These are phyloP conservation scores for Neoascia interrupta DNA, from an alignment of 2,888 invertebrate species.

Conservation along the genomic window DNA sequence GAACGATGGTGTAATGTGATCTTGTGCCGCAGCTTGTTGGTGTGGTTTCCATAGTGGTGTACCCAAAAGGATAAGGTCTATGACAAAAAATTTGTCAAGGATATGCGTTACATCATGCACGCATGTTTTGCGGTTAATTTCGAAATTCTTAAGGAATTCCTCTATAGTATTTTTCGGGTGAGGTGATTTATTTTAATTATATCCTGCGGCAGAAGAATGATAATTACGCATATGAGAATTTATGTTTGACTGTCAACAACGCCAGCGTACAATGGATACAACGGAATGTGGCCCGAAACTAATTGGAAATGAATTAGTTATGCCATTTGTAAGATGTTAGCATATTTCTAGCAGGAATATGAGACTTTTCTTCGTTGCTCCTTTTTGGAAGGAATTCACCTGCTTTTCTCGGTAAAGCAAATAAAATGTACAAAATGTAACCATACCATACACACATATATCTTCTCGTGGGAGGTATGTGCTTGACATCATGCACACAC, in stretches of 20 bases:
- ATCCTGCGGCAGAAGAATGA: conserved; percentile 63
- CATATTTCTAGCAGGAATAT: conserved; percentile 52
- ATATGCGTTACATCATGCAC: conserved; percentile 12
- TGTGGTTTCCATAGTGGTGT: not conserved
- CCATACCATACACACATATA: no score
- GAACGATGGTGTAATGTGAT: conserved; percentile 42
- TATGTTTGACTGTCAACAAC: conserved; percentile 39
- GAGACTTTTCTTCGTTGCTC: conserved; percentile 10
- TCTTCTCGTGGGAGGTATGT: no score
- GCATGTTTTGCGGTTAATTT: conserved; percentile 36
- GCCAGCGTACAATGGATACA: not conserved
- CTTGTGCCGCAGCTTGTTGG: conserved; percentile 26
- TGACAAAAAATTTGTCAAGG: conserved; percentile 38
- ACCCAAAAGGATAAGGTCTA: not conserved
- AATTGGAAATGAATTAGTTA: conserved; percentile 69
- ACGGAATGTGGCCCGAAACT: conserved; percentile 55
- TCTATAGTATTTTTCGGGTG: not conserved
- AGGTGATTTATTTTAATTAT: conserved; percentile 66
- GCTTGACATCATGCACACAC: no score
- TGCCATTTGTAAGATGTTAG: conserved; percentile 67
- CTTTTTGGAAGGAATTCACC: conserved; percentile 17
- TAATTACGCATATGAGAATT: conserved; percentile 56
- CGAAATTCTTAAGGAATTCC: conserved; percentile 14
- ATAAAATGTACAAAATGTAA: no score
- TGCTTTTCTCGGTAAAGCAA: no score